phyloP scores from a whole-genome alignment of 2,113 vertebrate species.

The Forbesichthys papilliferus region DNA sequence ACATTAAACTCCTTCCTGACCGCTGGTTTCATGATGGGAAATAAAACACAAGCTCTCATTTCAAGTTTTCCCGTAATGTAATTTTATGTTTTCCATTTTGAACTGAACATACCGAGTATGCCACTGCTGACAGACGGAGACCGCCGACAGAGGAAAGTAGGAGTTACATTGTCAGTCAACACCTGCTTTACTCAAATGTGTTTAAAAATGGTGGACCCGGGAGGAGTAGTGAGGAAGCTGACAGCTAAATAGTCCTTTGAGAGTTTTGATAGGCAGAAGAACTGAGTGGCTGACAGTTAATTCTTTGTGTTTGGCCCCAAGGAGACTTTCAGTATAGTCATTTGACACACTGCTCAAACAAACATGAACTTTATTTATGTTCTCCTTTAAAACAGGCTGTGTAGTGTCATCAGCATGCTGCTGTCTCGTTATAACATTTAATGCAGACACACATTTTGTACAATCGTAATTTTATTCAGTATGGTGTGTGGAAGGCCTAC shows the following conservation, averaged over 20 bases:
- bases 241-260: slow-evolving; percentile 77
- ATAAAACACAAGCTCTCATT: slow-evolving; percentile 26
- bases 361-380: slow-evolving; percentile 48
- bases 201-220: slow-evolving; percentile 70
- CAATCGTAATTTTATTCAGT: slow-evolving; percentile 25
- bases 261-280: slow-evolving; percentile 72
- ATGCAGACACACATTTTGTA: no score
- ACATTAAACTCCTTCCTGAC: slow-evolving; percentile 9
- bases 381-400: slow-evolving; percentile 45
- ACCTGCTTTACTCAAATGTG: slow-evolving; percentile 69
- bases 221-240: slow-evolving; percentile 58
- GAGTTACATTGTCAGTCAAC: slow-evolving; percentile 72
- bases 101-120: slow-evolving; percentile 48
- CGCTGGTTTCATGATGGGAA: slow-evolving; percentile 28
- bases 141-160: slow-evolving; percentile 22
- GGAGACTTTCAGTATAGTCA: slow-evolving; percentile 58
- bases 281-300: slow-evolving; percentile 66
- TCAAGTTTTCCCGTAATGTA: slow-evolving; percentile 34
- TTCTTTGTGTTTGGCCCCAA: slow-evolving; percentile 64
- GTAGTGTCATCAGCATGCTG: slow-evolving; percentile 39
- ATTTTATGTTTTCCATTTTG: slow-evolving; percentile 50
- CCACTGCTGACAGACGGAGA: slow-evolving; percentile 54
- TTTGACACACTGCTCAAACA: slow-evolving; percentile 60
- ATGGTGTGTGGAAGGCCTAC: slow-evolving; percentile 16
- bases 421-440: neutral